These are phyloP conservation scores for Taurulus bubalis DNA, from an alignment of 2,113 vertebrate genomes.

Conservation along the genomic window DNA sequence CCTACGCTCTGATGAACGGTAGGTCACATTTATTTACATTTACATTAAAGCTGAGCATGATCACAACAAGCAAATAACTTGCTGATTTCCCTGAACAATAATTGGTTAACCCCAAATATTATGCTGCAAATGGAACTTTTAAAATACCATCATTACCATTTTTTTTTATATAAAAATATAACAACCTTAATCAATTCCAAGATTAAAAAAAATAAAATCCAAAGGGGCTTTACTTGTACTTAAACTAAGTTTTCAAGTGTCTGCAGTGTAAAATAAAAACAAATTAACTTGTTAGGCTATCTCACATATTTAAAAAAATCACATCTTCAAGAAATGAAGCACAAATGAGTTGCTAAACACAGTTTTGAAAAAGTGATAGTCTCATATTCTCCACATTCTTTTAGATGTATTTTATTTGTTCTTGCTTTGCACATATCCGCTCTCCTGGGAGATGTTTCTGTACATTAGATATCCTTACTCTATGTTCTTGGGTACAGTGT, in stretches of 20 bases:
- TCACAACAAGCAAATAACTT: neutral
- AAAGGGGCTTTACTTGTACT: neutral
- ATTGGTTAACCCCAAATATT: neutral
- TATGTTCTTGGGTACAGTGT: conserved; percentile 25
- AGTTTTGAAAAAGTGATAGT: neutral
- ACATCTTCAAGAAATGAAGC: neutral
- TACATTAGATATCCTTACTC: conserved; percentile 19
- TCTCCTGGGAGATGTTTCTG: conserved; percentile 5
- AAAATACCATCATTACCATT: neutral
- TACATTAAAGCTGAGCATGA: neutral
- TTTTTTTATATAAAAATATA: neutral
- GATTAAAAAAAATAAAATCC: neutral
- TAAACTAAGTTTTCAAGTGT: too few species aligned
- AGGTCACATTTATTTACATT: conserved; percentile 34
- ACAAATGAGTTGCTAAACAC: neutral
- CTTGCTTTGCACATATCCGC: neutral
- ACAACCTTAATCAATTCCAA: neutral
- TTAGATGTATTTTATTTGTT: neutral
- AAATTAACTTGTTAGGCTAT: too few species aligned
- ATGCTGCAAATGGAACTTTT: neutral
- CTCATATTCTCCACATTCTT: neutral
- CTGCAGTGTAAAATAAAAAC: too few species aligned
- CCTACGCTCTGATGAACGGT: conserved; percentile 99
- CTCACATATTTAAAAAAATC: neutral
- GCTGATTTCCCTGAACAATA: neutral